Conservation (phyloP, 2,888 invertebrate species). For the Notodonta dromedarius region DNA sequence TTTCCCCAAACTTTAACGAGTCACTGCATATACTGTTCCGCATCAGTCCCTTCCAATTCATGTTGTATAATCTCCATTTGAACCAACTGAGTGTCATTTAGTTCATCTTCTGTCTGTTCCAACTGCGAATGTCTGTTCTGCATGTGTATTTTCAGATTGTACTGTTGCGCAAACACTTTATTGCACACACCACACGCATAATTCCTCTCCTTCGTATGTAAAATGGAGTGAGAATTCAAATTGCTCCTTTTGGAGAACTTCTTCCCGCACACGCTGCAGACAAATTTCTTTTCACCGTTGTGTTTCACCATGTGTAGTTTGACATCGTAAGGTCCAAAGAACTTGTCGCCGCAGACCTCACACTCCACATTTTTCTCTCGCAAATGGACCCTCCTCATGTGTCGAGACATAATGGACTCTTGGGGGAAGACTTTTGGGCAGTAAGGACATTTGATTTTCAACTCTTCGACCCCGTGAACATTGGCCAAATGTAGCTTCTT, state of each 20-base stretch:
- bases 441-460: slow-evolving; percentile 75
- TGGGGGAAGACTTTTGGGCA: slow-evolving; percentile 78
- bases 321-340: slow-evolving; percentile 73
- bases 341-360: slow-evolving; percentile 73
- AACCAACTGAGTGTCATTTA: slow-evolving; percentile 52
- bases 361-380: slow-evolving; percentile 76
- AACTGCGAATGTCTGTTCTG: slow-evolving; percentile 54
- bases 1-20: not conserved
- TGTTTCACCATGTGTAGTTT: slow-evolving; percentile 82
- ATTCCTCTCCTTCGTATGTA: slow-evolving; percentile 83
- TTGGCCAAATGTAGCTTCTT: slow-evolving; percentile 75
- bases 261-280: slow-evolving; percentile 85
- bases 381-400: slow-evolving; percentile 85
- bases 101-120: slow-evolving; percentile 26
- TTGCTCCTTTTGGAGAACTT: slow-evolving; percentile 85
- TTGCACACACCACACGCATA: slow-evolving; percentile 80
- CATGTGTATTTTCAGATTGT: slow-evolving; percentile 66
- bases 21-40: not conserved
- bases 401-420: slow-evolving; percentile 84
- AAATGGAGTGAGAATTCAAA: slow-evolving; percentile 82
- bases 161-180: slow-evolving; percentile 77
- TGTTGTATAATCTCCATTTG: slow-evolving; percentile 63
- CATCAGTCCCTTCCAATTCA: slow-evolving; percentile 40
- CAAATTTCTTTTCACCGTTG: slow-evolving; percentile 80
- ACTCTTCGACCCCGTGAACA: slow-evolving; percentile 70